A percentile compares a stretch with the other conserved stretches of the same genome.
phyloP scores from a whole-genome alignment of 30 jellyfish, hydroid and myxozoan genomes.

The Pseudorhiza aurosa region DNA sequence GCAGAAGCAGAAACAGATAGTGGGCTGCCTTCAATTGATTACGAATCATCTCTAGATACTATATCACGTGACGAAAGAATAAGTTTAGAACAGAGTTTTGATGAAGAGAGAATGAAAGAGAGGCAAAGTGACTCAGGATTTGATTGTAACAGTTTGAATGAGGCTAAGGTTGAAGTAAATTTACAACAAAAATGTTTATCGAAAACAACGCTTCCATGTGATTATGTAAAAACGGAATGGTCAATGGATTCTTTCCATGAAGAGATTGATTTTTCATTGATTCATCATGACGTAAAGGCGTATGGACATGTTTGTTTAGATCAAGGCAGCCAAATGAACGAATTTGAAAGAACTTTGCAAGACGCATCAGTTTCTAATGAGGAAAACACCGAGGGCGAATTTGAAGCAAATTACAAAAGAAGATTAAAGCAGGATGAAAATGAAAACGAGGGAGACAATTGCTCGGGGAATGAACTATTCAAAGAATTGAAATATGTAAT shows the following conservation, averaged over 20 bases:
- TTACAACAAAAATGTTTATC: too few relatives aligned
- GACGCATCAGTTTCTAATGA: background rate
- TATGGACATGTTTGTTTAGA: background rate
- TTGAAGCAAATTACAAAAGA: background rate
- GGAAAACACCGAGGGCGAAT: background rate
- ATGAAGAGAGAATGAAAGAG: constrained; percentile 2
- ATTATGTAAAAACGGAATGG: background rate
- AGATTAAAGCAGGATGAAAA: background rate
- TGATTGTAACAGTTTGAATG: constrained; percentile 14
- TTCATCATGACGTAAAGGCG: background rate
- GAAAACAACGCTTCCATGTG: too few relatives aligned
- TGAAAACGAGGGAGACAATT: background rate
- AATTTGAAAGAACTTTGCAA: background rate
- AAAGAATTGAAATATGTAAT: background rate
- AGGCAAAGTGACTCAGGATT: constrained; percentile 15
- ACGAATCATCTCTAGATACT: constrained; percentile 64
- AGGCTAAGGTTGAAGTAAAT: background rate
- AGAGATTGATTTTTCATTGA: background rate
- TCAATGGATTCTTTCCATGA: background rate
- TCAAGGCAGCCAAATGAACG: background rate
- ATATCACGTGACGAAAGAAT: constrained; percentile 53
- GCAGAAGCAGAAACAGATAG: constrained; percentile 68
- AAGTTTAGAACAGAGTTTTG: constrained; percentile 33
- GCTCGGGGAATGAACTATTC: background rate
- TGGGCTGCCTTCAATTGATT: constrained; percentile 59